A percentile compares a stretch with the other conserved stretches of the same genome.
phyloP scores from a whole-genome alignment of 2,113 vertebrate genomes.

The Gymnorhina tibicen region DNA sequence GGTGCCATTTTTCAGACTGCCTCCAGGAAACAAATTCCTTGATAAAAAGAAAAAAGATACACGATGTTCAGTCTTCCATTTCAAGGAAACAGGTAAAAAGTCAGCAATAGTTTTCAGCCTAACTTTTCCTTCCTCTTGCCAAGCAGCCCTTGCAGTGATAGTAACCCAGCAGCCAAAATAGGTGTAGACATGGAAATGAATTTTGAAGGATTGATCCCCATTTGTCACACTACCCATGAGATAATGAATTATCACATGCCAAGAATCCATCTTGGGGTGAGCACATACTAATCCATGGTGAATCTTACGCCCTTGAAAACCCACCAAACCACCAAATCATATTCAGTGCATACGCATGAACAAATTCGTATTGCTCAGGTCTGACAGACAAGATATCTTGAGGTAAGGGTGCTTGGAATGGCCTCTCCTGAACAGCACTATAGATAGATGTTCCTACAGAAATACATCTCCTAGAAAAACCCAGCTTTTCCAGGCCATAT shows the following conservation, averaged over 20 bases:
- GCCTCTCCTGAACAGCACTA: neutral
- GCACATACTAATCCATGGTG: neutral
- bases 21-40: neutral
- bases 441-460: neutral
- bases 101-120: neutral
- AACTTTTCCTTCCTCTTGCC: neutral
- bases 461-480: neutral
- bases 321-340: neutral
- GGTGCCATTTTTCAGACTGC: neutral
- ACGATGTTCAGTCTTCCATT: neutral
- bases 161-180: neutral
- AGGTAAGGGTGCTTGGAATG: neutral
- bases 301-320: neutral
- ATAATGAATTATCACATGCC: conserved; percentile 46
- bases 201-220: neutral
- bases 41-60: neutral
- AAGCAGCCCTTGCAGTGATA: neutral
- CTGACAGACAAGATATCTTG: neutral
- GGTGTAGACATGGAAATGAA: neutral
- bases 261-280: conserved; percentile 40
- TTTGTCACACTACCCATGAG: neutral
- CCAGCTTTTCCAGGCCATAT: neutral
- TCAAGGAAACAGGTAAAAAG: neutral
- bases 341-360: conserved; percentile 1
- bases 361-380: neutral